Evolutionary conservation across 2,113 vertebrate species (phyloP), one percentile per base, ranked within the genome.

Genomic region (Zingel zingel): DNA sequence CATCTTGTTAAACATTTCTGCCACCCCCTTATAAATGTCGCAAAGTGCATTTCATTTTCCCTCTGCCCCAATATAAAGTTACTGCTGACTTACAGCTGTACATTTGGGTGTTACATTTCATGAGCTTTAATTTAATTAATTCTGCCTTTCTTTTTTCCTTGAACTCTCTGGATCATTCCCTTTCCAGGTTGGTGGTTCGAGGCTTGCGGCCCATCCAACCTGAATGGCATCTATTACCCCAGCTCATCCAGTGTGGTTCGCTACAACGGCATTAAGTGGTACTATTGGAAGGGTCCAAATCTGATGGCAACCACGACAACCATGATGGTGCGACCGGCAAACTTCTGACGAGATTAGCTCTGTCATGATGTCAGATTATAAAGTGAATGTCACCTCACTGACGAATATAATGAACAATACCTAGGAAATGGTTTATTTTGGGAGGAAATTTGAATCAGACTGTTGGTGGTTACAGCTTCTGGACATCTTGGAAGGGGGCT

Each of bases 261-360:
- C 75, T 96, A 95, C 92, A 97, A 96, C 13, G 94, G 96, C 36
- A 95, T 97, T 36, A 97, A 97, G 84, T 97, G 96, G 96, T 96
- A 97, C 86, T 96, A 97, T 50, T 97, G 96, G 96, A 97, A 96
- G 75, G 96, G 96, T 9, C 95, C 96, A 0, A 95, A 93, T 79
- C 85, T 96, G 68, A 94, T 88, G 81, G 90, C 94, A n/a, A 93
- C 91, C 54, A 93, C 90, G 94, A 95, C 96, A 0, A 94, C 94
- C 54, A 96, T 97, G 96, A 96, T 97, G 96, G 94, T 97, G 74
- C 95, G 96, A 2, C 95, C 96, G 0, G 80, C 88, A 16, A 94
- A 94, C 79, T 96, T 97, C 86, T 94, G 84, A 95, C 53, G 10
- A 18, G 18, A 5, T 2, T 12, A 58, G n/a, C 78, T 57, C 3